A percentile compares a stretch with the other conserved stretches of the same genome.
phyloP scores from a whole-genome alignment of 2,888 invertebrate genomes.

The Zootermopsis nevadensis region DNA sequence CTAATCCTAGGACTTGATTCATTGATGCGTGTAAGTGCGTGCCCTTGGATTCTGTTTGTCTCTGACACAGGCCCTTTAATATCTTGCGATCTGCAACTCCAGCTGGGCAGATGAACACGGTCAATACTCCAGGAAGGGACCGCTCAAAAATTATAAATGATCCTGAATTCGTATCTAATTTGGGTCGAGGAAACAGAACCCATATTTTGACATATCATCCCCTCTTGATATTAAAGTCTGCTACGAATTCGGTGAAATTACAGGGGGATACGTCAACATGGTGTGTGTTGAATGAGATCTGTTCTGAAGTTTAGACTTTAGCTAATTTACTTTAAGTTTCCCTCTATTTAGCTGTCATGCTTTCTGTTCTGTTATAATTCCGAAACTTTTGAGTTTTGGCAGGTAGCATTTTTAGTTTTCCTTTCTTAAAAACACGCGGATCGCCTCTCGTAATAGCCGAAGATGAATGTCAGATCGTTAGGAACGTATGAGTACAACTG shows the following conservation, averaged over 20 bases:
- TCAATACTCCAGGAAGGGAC: constrained; percentile 14
- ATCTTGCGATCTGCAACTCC: neutral
- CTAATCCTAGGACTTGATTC: neutral
- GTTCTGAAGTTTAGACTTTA: too few species aligned
- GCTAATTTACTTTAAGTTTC: too few species aligned
- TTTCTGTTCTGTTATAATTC: too few species aligned
- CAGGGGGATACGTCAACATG: neutral
- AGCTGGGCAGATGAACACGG: neutral
- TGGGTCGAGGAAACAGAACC: neutral
- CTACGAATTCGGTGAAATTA: neutral
- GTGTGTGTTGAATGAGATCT: too few species aligned
- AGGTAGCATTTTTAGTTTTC: too few species aligned
- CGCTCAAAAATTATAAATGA: constrained; percentile 8
- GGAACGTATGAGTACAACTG: too few species aligned
- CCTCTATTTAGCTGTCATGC: too few species aligned
- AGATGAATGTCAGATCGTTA: too few species aligned
- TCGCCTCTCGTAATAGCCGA: too few species aligned
- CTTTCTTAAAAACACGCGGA: too few species aligned
- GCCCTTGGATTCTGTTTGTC: neutral
- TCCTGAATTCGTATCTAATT: neutral
- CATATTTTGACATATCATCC: neutral
- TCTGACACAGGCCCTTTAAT: constrained; percentile 11
- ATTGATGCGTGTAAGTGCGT: neutral
- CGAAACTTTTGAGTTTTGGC: too few species aligned
- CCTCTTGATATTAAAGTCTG: neutral